phyloP scores from a whole-genome alignment of 2,888 invertebrate genomes.

The Andrena bucephala region DNA sequence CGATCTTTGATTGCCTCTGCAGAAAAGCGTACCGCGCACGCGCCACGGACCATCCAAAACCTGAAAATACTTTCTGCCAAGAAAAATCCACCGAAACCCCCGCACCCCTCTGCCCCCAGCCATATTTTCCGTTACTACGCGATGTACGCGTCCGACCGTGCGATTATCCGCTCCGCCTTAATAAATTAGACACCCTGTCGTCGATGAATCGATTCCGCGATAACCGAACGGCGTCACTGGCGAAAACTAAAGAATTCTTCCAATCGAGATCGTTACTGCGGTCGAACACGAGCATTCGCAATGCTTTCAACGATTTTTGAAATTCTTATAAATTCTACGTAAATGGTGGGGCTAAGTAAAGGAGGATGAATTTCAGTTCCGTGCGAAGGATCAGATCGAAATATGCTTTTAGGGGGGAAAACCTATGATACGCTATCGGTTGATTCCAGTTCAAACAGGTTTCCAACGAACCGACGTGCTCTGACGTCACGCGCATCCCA shows the following conservation, averaged over 20 bases:
- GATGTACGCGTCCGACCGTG: neutral
- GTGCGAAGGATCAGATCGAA: neutral
- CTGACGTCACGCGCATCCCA: conserved; percentile 41
- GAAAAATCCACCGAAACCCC: conserved; percentile 46
- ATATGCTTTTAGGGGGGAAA: conserved; percentile 1
- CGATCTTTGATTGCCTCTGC: conserved; percentile 53
- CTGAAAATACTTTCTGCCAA: conserved; percentile 52
- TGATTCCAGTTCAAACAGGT: conserved; percentile 49
- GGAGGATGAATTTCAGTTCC: no score
- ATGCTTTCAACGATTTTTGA: no score
- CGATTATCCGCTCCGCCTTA: conserved; percentile 7
- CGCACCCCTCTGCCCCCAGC: conserved; percentile 15
- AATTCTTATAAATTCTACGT: no score
- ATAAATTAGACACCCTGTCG: conserved; percentile 28
- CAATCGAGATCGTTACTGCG: no score
- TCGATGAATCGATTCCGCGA: conserved; percentile 17
- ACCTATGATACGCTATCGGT: conserved; percentile 39
- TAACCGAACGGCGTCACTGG: neutral
- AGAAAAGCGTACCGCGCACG: conserved; percentile 27
- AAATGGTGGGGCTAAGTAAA: no score
- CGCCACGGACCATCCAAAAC: conserved; percentile 46
- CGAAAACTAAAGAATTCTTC: neutral
- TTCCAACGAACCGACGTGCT: conserved; percentile 31
- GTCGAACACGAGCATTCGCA: no score
- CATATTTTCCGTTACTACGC: conserved; percentile 17